phyloP scores from a whole-genome alignment of 2,113 vertebrate genomes.

The Vanacampus margaritifer region DNA sequence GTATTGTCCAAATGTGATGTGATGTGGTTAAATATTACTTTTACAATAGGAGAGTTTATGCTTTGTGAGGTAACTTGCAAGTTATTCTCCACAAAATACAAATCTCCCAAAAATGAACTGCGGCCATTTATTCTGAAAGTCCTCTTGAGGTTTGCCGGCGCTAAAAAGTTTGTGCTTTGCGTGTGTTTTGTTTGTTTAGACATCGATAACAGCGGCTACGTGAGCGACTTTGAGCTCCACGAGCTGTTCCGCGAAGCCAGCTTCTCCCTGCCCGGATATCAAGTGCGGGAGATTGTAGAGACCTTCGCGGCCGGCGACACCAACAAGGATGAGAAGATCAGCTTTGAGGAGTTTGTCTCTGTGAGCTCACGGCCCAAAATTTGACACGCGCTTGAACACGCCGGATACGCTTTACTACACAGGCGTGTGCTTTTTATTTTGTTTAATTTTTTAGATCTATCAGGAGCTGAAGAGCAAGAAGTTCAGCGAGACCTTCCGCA shows the following conservation, averaged over 20 bases:
- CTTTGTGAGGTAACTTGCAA: too few species aligned
- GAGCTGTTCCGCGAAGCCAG: conserved; percentile 95
- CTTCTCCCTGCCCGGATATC: conserved; percentile 89
- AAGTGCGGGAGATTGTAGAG: conserved; percentile 88
- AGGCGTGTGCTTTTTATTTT: neutral
- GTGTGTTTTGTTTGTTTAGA: conserved; percentile 68
- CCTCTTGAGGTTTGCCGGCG: too few species aligned
- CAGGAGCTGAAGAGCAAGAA: conserved; percentile 94
- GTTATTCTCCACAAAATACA: too few species aligned
- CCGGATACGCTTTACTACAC: neutral
- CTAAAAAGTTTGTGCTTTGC: too few species aligned
- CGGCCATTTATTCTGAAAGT: too few species aligned
- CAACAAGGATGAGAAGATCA: conserved; percentile 93
- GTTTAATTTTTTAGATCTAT: conserved; percentile 74
- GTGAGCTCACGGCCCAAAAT: conserved; percentile 69
- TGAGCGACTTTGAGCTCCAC: conserved; percentile 95
- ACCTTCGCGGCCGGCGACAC: conserved; percentile 85
- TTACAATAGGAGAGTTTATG: too few species aligned
- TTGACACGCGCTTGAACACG: neutral
- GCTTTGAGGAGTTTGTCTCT: conserved; percentile 93
- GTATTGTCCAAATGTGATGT: too few species aligned
- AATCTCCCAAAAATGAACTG: too few species aligned
- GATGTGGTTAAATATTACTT: too few species aligned
- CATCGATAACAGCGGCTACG: conserved; percentile 91
- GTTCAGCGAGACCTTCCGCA: conserved; percentile 87